Conservation (phyloP, 1,140 invertebrate species). For the Cyrtorhinus lividipennis region DNA sequence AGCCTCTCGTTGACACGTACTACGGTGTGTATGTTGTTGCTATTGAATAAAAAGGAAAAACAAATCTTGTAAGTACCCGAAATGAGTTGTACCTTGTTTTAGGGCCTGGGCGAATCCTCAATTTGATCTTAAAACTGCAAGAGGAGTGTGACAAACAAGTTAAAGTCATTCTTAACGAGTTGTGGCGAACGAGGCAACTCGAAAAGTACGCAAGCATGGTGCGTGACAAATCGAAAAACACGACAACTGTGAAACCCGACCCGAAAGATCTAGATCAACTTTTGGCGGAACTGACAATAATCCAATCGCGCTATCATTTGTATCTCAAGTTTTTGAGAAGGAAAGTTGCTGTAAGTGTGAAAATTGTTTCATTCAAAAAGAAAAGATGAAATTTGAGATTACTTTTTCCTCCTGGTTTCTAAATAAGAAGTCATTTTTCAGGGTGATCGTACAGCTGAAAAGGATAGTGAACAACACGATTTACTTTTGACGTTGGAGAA, state of each 20-base stretch:
- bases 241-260: conserved; percentile 35
- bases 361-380: no score
- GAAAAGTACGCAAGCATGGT: conserved; percentile 47
- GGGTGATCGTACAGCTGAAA: neutral
- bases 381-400: no score
- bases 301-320: conserved; percentile 78
- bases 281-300: conserved; percentile 78
- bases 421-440: neutral
- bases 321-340: conserved; percentile 61
- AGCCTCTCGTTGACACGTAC: conserved; percentile 84
- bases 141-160: conserved; percentile 72
- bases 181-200: conserved; percentile 57
- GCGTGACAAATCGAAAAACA: conserved; percentile 35
- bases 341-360: conserved; percentile 18
- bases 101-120: conserved; percentile 56
- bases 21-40: conserved; percentile 49
- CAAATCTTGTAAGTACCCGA: neutral
- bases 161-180: conserved; percentile 55
- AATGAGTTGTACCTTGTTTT: conserved; percentile 9
- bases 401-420: no score
- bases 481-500: conserved; percentile 43
- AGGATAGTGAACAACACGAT: neutral
- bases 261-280: conserved; percentile 78
- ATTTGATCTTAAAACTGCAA: conserved; percentile 57
- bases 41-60: neutral